A percentile compares a stretch with the other conserved stretches of the same genome.
phyloP scores from a whole-genome alignment of 1,140 invertebrate species.

The Aphis craccivora region DNA sequence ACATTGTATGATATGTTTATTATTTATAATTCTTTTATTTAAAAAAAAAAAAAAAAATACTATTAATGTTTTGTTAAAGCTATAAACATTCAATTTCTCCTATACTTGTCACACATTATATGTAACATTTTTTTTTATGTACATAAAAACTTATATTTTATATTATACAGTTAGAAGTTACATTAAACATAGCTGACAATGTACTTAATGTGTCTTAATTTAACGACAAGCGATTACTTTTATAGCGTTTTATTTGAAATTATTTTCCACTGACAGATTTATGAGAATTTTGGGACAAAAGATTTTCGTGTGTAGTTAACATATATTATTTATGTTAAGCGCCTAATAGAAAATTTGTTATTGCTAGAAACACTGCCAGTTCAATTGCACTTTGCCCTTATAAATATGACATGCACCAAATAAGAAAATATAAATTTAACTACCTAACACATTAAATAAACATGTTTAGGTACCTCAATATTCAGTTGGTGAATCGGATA shows the following conservation, averaged over 20 bases:
- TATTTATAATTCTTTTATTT: no score
- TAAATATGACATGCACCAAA: neutral
- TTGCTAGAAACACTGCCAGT: neutral
- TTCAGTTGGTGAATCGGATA: neutral
- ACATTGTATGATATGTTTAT: no score
- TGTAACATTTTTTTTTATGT: neutral
- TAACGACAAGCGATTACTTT: neutral
- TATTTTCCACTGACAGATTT: neutral
- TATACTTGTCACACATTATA: neutral
- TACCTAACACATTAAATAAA: neutral
- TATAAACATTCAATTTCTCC: neutral
- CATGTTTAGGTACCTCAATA: neutral
- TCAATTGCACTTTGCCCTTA: neutral
- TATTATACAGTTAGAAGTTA: neutral
- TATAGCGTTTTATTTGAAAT: neutral
- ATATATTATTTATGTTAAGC: neutral
- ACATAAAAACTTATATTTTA: neutral
- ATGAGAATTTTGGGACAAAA: neutral
- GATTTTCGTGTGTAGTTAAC: neutral
- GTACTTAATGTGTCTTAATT: neutral
- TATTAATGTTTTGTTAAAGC: neutral
- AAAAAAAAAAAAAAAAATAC: no score
- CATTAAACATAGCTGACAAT: neutral
- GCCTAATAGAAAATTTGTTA: neutral
- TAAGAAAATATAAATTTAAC: neutral